Evolutionary conservation across 2,888 invertebrate genomes (phyloP), one percentile per base, ranked within the genome.

Genomic region (Terebella lapidaria): DNA sequence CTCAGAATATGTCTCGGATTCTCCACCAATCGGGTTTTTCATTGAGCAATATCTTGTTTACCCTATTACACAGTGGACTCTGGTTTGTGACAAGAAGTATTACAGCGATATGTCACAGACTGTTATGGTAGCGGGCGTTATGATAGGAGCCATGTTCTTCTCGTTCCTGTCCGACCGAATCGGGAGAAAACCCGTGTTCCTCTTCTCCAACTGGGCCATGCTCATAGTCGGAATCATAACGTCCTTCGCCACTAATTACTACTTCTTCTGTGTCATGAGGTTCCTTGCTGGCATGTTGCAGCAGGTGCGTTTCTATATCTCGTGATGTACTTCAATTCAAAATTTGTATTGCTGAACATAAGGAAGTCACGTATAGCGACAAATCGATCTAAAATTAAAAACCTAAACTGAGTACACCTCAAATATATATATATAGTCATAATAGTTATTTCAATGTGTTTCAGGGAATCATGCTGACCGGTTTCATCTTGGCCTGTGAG

Each of bases 61-160:
- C n/a, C n/a, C n/a, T n/a, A n/a, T n/a, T n/a, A n/a, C n/a, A 3
- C 65, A 71, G 71, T 71, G 70, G 70, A 65, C 70, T 35, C 57
- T 71, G 54, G 70, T 71, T n/a, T 71, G 71, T 42, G 67, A 68
- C 58, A 42, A 57, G 15, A 59, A 47, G 28, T 66, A 63, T 58
- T 51, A 67, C 57, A 59, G 60, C 29, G 67, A 71, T 56, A 56
- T 60, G 29, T 59, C 70, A 5, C 68, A 69, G 62, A 67, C 71
- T 2, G 57, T 71, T 3, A 67, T 69, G 52, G 67, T 70, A 42
- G 53, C 64, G 27, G 71, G 71, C 1, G 70, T 70, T 5, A 63
- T 71, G 62, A 27, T 70, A 2, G 71, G 71, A 2, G 70, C 71
- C 42, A 61, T 71, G 57, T 20, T 64, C 46, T 70, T 69, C 64